Evolutionary conservation across 2,113 vertebrate species (phyloP), one percentile per base, ranked within the genome.

Genomic region (Clarias batrachus): DNA sequence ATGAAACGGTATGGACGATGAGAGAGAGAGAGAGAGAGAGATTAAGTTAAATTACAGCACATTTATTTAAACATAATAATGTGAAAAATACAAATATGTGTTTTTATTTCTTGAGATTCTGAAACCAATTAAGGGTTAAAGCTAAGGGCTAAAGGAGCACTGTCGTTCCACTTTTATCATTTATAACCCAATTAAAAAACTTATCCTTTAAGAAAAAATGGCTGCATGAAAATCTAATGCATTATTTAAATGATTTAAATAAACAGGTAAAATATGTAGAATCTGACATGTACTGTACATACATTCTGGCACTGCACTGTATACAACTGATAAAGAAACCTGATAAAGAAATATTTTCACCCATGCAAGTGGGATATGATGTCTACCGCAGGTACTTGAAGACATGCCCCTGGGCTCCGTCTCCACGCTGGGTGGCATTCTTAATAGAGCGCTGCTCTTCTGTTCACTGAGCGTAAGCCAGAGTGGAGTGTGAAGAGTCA

Each of bases 341-440:
- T 14, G 74, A 56, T 37, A 57, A 78, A 78, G 48, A 78, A 74
- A 60, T 84, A 48, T 84, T n/a, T 63, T 62, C 5, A 1, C 27
- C 62, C 70, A 30, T 76, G 66, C 37, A 83, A 65, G 63, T 19
- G 13, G 30, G 33, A 62, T 70, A 74, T 74, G 70, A 27, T 25
- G 33, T 62, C 27, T 74, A 25, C 33, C 8, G 48, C 11, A 52
- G 70, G 14, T 0, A 0, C 37, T 27, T 2, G 25, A 63, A 12
- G 91, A 92, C 91, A 91, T 78, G 87, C 48, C 19, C 84, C 33
- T 57, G 78, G 90, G 94, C 89, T 7, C 76, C 82, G 66, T 91
- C 59, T 83, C 83, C 91, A 71, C 56, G 88, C 89, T 95, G 93
- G 94, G 94, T 94, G 93, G 94, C 88, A 93, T 92, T 90, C 21